Percentiles rank a stretch among this genome's conserved stretches.
Evolutionary conservation across 92 coral and sea anemone species (phyloP).

Genomic region (Parazoanthus darwini): DNA sequence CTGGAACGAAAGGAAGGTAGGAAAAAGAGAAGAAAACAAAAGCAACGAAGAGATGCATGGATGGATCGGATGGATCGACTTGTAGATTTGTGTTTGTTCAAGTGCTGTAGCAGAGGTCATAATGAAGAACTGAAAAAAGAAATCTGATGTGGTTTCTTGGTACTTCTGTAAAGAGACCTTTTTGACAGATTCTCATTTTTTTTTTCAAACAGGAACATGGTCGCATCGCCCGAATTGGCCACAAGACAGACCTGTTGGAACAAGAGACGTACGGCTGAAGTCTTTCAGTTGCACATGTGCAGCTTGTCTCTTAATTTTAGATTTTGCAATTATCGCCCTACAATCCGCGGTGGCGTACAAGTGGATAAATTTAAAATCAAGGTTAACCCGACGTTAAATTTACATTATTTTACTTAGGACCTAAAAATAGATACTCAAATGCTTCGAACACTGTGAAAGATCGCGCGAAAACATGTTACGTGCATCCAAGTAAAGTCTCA

Average conservation of each 20-base stretch:
- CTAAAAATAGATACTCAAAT: too few relatives aligned
- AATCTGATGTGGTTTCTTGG: neutral
- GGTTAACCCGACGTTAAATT: neutral
- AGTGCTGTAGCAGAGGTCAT: too few relatives aligned
- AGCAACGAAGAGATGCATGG: too few relatives aligned
- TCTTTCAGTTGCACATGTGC: neutral
- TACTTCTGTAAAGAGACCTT: neutral
- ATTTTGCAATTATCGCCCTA: neutral
- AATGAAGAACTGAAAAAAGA: neutral
- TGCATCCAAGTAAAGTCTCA: too few relatives aligned
- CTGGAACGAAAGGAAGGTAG: too few relatives aligned
- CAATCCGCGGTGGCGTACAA: neutral
- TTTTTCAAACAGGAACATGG: constrained; percentile 65
- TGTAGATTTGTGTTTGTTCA: too few relatives aligned
- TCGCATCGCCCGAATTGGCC: constrained; percentile 80
- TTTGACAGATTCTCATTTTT: neutral
- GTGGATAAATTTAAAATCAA: neutral
- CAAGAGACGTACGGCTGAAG: constrained; percentile 57
- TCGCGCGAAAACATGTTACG: too few relatives aligned
- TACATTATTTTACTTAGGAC: neutral
- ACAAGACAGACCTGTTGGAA: constrained; percentile 65
- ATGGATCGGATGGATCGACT: too few relatives aligned
- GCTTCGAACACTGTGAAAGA: too few relatives aligned
- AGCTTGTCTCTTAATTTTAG: neutral
- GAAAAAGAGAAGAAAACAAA: too few relatives aligned